Base-by-base conservation (phyloP, 53 echinoderm and acorn worm species). In the Echinarachnius parma region DNA sequence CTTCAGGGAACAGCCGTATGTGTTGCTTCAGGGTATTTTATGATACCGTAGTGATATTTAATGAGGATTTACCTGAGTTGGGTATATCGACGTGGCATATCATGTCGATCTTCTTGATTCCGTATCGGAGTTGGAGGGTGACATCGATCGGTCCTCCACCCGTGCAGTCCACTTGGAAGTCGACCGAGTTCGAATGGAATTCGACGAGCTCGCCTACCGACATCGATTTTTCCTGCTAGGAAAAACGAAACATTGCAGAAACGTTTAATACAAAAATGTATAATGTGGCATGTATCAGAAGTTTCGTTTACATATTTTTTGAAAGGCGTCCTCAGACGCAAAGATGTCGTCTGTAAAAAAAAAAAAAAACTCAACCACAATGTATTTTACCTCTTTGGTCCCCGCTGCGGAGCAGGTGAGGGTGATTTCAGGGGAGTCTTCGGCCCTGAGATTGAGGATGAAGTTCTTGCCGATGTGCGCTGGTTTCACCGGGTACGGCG, bases 391-490 rank as follows among this genome's bases (percentile, higher is more conserved):
- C 68, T 68, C 68, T 25, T 32, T 20, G 15, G 19, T 29, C 5
- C 32, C 49, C 0, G 27, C 21, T 13, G 31, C 32, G n/a, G 31
- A 31, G 34, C 68, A 68, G 0, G 49, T 50, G 5, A 68, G 50
- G 23, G 20, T 1, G 35, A 68, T 68, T 15, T 68, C 68, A 35
- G 20, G 49, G 0, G 68, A 4, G 52, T 68, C 68, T 21, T 68
- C 19, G 11, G 22, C 31, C 2, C 34, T 49, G 1, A 68, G 68
- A 31, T 68, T 68, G 30, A 68, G 48, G 29, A 68, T 52, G 53
- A 68, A 68, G 68, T 68, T 68, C 68, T 68, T 68, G 31, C 68
- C 68, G 16, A 68, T 68, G 52, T 68, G 68, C 1, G 52, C 50
- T 10, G 68, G 68, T 22, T 18, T 68, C 18, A 68, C 53, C 0